A percentile compares a stretch with the other conserved stretches of the same genome.
These are phyloP conservation scores for Marmota monax DNA, from an alignment of 2,113 vertebrate genomes.

Conservation along the genomic window DNA sequence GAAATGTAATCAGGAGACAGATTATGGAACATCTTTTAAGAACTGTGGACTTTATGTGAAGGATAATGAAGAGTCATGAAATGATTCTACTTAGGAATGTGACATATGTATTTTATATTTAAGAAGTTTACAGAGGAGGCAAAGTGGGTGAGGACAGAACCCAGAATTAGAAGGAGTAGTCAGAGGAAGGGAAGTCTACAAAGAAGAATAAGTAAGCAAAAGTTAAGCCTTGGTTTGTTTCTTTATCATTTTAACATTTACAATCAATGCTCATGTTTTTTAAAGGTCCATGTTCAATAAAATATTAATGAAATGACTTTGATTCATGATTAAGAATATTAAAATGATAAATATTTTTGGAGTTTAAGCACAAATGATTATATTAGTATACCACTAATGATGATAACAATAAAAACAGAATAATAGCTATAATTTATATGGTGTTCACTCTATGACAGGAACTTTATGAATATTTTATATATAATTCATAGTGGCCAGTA, in stretches of 20 bases:
- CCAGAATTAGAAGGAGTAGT: background rate
- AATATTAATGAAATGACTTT: background rate
- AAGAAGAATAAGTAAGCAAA: background rate
- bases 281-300: background rate
- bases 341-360: conserved; percentile 12
- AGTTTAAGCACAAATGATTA: background rate
- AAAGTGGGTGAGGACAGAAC: background rate
- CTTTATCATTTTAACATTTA: conserved; percentile 3
- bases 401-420: background rate
- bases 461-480: background rate
- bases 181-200: background rate
- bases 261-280: background rate
- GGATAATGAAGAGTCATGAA: background rate
- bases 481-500: background rate
- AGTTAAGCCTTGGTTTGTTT: background rate
- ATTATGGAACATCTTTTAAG: background rate
- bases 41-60: background rate
- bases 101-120: background rate
- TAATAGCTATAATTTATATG: background rate
- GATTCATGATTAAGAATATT: background rate
- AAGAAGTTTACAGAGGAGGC: background rate
- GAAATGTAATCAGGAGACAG: background rate
- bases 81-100: background rate
- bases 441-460: background rate
- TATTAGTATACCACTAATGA: background rate